Percentiles rank a stretch among this genome's conserved stretches.
These are phyloP conservation scores for Mycteria americana DNA, from an alignment of 2,797 vertebrate species.

Conservation along the genomic window DNA sequence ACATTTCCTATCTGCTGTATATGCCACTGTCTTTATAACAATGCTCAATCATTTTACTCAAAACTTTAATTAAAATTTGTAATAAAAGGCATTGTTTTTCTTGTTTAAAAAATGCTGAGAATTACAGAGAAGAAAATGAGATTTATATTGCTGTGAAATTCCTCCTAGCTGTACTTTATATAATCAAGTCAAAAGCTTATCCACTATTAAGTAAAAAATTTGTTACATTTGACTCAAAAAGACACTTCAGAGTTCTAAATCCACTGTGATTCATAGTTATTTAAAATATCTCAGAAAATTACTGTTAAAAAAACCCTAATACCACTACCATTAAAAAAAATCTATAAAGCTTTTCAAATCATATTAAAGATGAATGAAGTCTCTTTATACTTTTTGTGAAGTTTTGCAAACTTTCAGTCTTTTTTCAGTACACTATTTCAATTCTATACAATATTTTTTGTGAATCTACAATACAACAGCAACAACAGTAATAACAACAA, in stretches of 20 bases:
- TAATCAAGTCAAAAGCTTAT: neutral
- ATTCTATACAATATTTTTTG: neutral
- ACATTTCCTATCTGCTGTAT: neutral
- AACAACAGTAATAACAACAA: neutral
- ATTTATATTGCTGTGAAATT: neutral
- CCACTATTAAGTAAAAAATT: neutral
- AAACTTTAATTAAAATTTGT: neutral
- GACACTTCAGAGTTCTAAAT: neutral
- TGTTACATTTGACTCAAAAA: neutral
- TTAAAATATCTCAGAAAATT: neutral
- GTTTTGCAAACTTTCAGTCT: neutral
- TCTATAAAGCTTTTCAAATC: neutral
- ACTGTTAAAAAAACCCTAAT: neutral
- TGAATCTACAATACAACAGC: neutral
- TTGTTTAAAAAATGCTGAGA: neutral
- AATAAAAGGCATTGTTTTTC: neutral
- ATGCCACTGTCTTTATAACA: neutral
- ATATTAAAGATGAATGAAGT: neutral
- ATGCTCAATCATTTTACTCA: neutral
- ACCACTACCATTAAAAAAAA: neutral
- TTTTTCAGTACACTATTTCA: neutral
- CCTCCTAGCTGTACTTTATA: neutral
- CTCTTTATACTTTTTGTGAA: neutral
- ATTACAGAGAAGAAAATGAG: neutral
- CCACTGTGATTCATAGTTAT: neutral